Base-by-base conservation (phyloP, 2,888 invertebrate species). In the Leptothorax acervorum region DNA sequence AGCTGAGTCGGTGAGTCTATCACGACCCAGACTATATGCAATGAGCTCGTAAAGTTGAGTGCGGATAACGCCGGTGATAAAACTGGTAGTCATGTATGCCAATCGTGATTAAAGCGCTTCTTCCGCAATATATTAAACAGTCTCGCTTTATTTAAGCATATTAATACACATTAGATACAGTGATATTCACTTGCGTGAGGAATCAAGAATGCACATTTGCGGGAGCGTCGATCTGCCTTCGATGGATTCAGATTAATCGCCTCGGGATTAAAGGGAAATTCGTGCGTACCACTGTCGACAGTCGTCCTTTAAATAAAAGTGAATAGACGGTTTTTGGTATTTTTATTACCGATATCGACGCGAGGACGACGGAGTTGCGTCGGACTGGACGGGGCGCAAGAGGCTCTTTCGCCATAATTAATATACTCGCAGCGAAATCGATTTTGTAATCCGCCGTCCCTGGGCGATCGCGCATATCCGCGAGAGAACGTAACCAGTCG, bases 401-500 rank as follows among this genome's bases (percentile, higher is more conserved):
- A 75, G 39, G 63, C 28, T 66, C n/a, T n/a, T n/a, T 31, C 65
- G 45, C 39, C 71, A 73, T 86, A 81, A 86, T 82, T 84, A 82
- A 85, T 71, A 51, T 81, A 71, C 62, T 82, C 71, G 79, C 53
- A 55, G 51, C 51, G 78, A 76, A 82, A 86, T 85, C 86, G 73
- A 86, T 86, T 85, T 82, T 82, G 73, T 85, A 82, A 82, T 82
- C 63, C 86, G 74, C 65, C 51, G 55, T 75, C 74, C 48, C 76
- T 65, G 70, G 51, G 15, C 86, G 79, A 84, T 87, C 76, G 75
- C 79, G 70, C 65, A 57, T 70, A 74, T 84, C 60, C 65, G 57
- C 82, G 73, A 82, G 73, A 84, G 74, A 82, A 74, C 79, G 79
- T 81, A 87, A 68, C 84, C 81, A 63, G 81, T 85, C 76, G 85